Percentiles rank a stretch among this genome's conserved stretches.
phyloP scores from a whole-genome alignment of 2,797 vertebrate genomes.

The Bryconaethiops microstoma region DNA sequence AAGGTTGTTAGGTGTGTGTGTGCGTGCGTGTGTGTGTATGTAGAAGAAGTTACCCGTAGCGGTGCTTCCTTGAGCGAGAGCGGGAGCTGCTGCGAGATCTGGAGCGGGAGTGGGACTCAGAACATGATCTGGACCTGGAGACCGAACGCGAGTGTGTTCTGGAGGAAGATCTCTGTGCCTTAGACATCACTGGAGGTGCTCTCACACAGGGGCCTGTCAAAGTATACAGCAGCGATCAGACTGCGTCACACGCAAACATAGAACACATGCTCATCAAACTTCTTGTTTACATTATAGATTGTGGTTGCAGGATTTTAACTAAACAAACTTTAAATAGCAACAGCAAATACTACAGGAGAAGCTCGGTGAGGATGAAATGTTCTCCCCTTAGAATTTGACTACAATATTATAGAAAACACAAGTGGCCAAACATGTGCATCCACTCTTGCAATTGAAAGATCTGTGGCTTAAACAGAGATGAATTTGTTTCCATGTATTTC shows the following conservation, averaged over 20 bases:
- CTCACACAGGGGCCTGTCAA: slow-evolving; percentile 48
- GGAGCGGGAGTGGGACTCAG: slow-evolving; percentile 87
- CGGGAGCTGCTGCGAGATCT: slow-evolving; percentile 84
- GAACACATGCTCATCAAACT: not conserved
- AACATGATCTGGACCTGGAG: slow-evolving; percentile 86
- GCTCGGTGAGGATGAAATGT: not conserved
- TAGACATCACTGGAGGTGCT: slow-evolving; percentile 85
- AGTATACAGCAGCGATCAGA: slow-evolving; percentile 23
- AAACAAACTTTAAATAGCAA: not conserved
- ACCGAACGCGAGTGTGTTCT: slow-evolving; percentile 89
- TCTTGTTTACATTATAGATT: not conserved
- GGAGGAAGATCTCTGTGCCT: slow-evolving; percentile 90
- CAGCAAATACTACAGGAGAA: not conserved
- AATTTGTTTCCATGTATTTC: not conserved
- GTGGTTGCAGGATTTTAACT: not conserved
- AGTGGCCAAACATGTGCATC: not conserved
- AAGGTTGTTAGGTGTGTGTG: not conserved
- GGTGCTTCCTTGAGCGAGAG: slow-evolving; percentile 89
- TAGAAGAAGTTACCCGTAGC: slow-evolving; percentile 83
- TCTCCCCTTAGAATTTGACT: not conserved
- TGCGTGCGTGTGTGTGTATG: not conserved
- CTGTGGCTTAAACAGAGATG: not conserved
- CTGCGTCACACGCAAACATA: not conserved
- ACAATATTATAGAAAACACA: not conserved
- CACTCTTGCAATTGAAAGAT: too few relatives aligned